Percentiles rank a stretch among this genome's conserved stretches.
Conservation (phyloP, 2,888 invertebrate genomes). For the Papilio gigon region DNA sequence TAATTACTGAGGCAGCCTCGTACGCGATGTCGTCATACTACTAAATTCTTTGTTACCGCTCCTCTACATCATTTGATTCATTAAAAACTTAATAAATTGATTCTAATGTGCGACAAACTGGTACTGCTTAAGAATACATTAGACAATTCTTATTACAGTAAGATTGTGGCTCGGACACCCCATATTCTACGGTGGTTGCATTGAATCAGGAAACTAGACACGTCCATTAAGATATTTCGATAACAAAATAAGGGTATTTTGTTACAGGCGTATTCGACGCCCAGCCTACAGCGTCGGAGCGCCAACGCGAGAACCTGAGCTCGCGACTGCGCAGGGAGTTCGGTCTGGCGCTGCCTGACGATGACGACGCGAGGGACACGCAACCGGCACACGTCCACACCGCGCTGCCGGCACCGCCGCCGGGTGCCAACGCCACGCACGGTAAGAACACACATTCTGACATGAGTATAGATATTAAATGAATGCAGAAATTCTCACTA, state of each 20-base stretch:
- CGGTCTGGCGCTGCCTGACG: slow-evolving; percentile 87
- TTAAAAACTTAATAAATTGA: neutral
- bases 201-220: no score
- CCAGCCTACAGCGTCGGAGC: slow-evolving; percentile 92
- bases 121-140: no score
- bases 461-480: no score
- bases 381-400: slow-evolving; percentile 50
- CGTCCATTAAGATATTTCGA: no score
- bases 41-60: neutral
- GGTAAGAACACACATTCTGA: no score
- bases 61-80: neutral
- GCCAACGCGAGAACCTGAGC: slow-evolving; percentile 93
- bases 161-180: no score
- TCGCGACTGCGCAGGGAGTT: slow-evolving; percentile 92
- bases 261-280: slow-evolving; percentile 88
- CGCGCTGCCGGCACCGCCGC: no score
- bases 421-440: no score
- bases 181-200: no score
- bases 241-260: neutral
- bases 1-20: neutral
- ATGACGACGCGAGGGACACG: slow-evolving; percentile 79
- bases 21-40: neutral
- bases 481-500: no score
- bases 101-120: neutral
- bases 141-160: no score